phyloP scores from a whole-genome alignment of 2,797 vertebrate species.

The Acanthurus tractus region DNA sequence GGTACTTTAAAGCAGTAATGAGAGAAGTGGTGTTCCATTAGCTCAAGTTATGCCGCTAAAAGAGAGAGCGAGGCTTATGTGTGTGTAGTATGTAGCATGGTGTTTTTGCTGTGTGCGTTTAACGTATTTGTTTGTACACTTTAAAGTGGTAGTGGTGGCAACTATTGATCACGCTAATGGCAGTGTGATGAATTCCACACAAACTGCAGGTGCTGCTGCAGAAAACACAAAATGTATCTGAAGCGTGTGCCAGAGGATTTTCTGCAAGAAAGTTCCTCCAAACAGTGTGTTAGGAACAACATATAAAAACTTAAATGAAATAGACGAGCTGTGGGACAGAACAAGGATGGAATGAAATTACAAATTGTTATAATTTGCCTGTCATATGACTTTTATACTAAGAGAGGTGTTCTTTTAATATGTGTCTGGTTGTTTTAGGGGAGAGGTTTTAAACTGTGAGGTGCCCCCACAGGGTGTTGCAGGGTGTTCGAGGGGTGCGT shows the following conservation, averaged over 20 bases:
- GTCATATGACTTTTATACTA: background rate
- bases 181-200: background rate
- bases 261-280: no score
- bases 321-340: background rate
- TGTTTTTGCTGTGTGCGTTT: slow-evolving; percentile 22
- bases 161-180: slow-evolving; percentile 1
- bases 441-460: background rate
- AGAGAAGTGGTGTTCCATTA: slow-evolving; percentile 59
- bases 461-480: no score
- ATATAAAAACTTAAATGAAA: background rate
- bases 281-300: background rate
- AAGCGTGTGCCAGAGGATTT: background rate
- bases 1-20: slow-evolving; percentile 58
- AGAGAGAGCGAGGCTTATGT: slow-evolving; percentile 44
- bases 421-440: background rate
- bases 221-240: background rate
- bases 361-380: background rate
- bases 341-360: no score
- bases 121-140: background rate
- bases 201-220: background rate
- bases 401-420: background rate
- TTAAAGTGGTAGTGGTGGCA: background rate
- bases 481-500: background rate
- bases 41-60: slow-evolving; percentile 37
- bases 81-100: slow-evolving; percentile 13